Conservation (phyloP, 2,113 vertebrate species). For the Callorhinus ursinus region DNA sequence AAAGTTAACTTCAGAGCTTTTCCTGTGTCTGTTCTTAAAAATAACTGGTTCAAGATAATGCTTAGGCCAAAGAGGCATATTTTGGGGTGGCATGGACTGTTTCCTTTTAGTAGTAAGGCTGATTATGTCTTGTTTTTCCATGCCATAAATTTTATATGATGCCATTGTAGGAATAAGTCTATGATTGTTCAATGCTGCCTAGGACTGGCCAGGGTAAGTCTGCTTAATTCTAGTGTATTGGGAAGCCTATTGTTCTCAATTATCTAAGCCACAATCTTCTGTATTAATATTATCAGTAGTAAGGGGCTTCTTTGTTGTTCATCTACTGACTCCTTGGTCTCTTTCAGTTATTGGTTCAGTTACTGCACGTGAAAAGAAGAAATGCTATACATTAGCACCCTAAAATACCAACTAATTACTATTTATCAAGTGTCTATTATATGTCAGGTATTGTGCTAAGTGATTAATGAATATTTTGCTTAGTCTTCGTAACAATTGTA, state of each 20-base stretch:
- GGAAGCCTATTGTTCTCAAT: background rate
- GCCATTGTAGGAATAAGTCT: background rate
- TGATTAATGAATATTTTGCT: background rate
- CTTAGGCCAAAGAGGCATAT: background rate
- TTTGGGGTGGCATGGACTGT: background rate
- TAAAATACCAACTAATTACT: background rate
- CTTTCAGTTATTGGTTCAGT: background rate
- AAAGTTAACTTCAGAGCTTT: background rate
- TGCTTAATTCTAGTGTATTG: background rate
- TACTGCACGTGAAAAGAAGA: background rate
- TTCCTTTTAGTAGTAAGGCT: background rate
- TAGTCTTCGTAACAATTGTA: background rate
- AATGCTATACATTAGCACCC: background rate
- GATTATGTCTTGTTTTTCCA: background rate
- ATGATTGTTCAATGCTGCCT: background rate
- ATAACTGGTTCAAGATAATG: background rate
- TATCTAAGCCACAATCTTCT: background rate
- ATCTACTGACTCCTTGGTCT: background rate
- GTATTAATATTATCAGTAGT: background rate
- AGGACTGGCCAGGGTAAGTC: background rate
- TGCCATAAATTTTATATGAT: background rate
- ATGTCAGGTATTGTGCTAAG: background rate
- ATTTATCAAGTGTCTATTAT: background rate
- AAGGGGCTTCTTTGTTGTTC: background rate
- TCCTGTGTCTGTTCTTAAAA: background rate